These are phyloP conservation scores for Onthophagus sagittarius DNA, from an alignment of 2,888 invertebrate genomes.

Conservation along the genomic window DNA sequence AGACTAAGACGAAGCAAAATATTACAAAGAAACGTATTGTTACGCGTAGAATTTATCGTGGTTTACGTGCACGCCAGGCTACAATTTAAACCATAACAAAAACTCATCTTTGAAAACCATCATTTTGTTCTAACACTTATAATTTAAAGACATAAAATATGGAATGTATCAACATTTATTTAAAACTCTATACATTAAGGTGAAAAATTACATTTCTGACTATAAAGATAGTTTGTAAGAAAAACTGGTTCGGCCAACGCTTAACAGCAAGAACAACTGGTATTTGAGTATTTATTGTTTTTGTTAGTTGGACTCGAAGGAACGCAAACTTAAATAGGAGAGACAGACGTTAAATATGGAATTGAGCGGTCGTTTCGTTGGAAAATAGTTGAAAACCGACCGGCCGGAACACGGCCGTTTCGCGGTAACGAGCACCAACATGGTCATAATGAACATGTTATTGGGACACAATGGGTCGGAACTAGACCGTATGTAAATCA, in stretches of 20 bases:
- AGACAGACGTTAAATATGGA: not conserved
- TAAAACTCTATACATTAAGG: not conserved
- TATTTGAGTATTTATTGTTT: not conserved
- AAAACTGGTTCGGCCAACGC: not conserved
- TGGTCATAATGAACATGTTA: slow-evolving; percentile 42
- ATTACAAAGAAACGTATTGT: not conserved
- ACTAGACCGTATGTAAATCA: slow-evolving; percentile 37
- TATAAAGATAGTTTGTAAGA: not conserved
- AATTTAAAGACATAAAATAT: not conserved
- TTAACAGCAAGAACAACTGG: not conserved
- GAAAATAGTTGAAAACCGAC: not conserved
- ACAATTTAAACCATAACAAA: not conserved
- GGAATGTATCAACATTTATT: not conserved
- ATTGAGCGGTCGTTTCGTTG: not conserved
- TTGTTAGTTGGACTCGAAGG: not conserved
- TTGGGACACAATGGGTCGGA: slow-evolving; percentile 35
- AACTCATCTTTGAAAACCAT: not conserved
- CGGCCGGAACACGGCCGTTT: not conserved
- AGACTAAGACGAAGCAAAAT: not conserved
- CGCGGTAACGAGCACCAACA: slow-evolving; percentile 31
- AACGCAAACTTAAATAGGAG: not conserved
- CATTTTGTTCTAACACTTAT: not conserved
- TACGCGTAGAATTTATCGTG: not conserved
- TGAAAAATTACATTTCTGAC: not conserved
- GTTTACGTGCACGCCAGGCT: not conserved